These are phyloP conservation scores for Notocelia uddmanniana DNA, from an alignment of 2,888 invertebrate species.

Conservation along the genomic window DNA sequence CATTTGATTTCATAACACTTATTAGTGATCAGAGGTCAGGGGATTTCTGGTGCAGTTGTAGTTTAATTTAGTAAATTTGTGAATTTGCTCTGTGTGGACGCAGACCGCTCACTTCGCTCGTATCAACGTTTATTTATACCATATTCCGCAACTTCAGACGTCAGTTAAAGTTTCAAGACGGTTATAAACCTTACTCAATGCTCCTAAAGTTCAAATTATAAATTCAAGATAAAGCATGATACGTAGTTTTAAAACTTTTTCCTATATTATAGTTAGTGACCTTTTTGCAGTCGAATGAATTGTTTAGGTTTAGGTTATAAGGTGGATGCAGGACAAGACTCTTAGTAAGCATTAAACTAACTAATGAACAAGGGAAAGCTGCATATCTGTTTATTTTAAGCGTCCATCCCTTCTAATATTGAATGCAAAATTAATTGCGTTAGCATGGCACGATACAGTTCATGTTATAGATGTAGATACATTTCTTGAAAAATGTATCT, in stretches of 20 bases:
- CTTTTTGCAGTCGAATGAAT: not conserved
- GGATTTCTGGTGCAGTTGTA: not conserved
- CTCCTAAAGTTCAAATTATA: not conserved
- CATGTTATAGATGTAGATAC: not conserved
- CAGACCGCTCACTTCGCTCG: slow-evolving; percentile 7
- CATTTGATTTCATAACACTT: not conserved
- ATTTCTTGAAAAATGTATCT: slow-evolving; percentile 11
- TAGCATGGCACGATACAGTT: not conserved
- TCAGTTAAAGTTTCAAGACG: not conserved
- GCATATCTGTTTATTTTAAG: not conserved
- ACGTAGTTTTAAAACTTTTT: not conserved
- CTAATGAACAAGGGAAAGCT: not conserved
- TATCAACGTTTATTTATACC: not conserved
- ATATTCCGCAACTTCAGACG: slow-evolving; percentile 2
- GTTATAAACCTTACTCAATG: not conserved
- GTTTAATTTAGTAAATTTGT: not conserved
- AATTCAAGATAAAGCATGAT: not conserved
- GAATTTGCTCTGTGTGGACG: not conserved
- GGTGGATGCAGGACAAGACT: too few relatives aligned
- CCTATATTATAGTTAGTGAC: not conserved
- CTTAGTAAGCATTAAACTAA: too few relatives aligned
- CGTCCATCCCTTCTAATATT: not conserved
- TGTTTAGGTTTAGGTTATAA: too few relatives aligned
- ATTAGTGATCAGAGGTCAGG: not conserved
- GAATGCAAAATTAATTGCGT: not conserved